Conservation (phyloP, 2,888 invertebrate species). For the Oconnorella tubifera region DNA sequence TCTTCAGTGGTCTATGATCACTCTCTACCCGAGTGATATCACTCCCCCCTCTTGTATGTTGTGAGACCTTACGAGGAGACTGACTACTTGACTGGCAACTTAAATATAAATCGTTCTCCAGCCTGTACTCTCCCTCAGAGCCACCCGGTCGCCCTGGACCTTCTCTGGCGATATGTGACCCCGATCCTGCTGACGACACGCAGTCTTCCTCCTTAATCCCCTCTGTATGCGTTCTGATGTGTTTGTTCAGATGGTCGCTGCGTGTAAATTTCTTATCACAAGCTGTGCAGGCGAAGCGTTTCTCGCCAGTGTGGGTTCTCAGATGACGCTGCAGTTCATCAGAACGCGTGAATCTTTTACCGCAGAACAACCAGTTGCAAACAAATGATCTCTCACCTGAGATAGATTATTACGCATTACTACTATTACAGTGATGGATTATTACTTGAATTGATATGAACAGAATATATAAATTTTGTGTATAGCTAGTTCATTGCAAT, state of each 20-base stretch:
- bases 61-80: no score
- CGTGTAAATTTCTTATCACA: slow-evolving; percentile 91
- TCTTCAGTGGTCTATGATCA: no score
- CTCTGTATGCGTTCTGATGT: slow-evolving; percentile 74
- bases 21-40: no score
- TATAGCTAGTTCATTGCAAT: no score
- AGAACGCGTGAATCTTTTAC: slow-evolving; percentile 91
- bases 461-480: no score
- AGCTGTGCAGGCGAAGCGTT: slow-evolving; percentile 79
- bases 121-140: no score
- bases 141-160: slow-evolving; percentile 3
- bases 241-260: slow-evolving; percentile 90
- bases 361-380: slow-evolving; percentile 97
- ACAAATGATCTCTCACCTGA: slow-evolving; percentile 84
- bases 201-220: slow-evolving; percentile 19
- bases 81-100: no score
- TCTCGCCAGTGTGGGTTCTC: slow-evolving; percentile 87
- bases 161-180: not conserved
- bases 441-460: not conserved
- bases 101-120: no score
- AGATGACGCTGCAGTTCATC: slow-evolving; percentile 95
- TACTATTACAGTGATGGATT: not conserved
- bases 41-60: no score
- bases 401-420: not conserved
- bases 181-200: no score